These are phyloP conservation scores for Pammene fasciana DNA, from an alignment of 2,888 invertebrate species.

Conservation along the genomic window DNA sequence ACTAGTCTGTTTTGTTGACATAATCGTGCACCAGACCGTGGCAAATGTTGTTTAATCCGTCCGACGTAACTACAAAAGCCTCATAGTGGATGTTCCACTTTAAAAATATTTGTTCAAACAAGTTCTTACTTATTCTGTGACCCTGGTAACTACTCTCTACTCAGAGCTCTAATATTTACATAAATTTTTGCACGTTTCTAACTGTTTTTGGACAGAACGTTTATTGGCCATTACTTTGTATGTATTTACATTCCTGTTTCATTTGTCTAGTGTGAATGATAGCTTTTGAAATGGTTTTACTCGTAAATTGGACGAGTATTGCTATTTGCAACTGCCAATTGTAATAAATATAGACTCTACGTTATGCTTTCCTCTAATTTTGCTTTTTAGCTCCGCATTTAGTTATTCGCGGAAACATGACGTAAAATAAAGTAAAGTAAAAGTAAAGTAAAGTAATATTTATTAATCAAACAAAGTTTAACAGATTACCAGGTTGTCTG, in stretches of 20 bases:
- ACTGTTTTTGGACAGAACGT: slow-evolving; percentile 16
- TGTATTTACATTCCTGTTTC: background rate
- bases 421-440: too few relatives aligned
- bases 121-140: slow-evolving; percentile 18
- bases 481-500: too few relatives aligned
- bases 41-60: slow-evolving; percentile 39
- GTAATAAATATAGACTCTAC: too few relatives aligned
- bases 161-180: slow-evolving; percentile 20
- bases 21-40: slow-evolving; percentile 38
- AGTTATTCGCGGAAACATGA: too few relatives aligned
- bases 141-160: slow-evolving; percentile 11
- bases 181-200: slow-evolving; percentile 26
- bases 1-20: slow-evolving; percentile 33
- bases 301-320: too few relatives aligned
- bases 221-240: slow-evolving; percentile 13
- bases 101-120: slow-evolving; percentile 34
- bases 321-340: too few relatives aligned
- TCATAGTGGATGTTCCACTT: slow-evolving; percentile 32
- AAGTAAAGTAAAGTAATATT: too few relatives aligned
- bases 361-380: too few relatives aligned
- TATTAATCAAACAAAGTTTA: too few relatives aligned
- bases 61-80: slow-evolving; percentile 33
- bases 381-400: too few relatives aligned
- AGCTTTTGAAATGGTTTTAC: slow-evolving; percentile 7
- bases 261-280: background rate